Evolutionary conservation across 2,113 vertebrate species (phyloP).

Genomic region (Dendrocopos noguchii): DNA sequence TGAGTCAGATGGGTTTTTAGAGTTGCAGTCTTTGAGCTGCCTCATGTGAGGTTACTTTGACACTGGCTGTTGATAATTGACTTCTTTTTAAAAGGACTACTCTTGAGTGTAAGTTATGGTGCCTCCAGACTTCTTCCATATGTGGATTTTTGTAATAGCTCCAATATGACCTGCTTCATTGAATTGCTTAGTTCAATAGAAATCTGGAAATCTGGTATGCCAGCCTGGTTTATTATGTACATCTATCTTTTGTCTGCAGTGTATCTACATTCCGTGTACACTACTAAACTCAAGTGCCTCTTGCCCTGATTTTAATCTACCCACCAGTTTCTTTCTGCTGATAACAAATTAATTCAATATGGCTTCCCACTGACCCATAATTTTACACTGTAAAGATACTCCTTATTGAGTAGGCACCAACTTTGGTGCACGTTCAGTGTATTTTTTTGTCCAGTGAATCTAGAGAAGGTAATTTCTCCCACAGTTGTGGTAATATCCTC

Average conservation of each 20-base stretch:
- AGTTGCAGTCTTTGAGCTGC: background rate
- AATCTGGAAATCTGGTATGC: constrained; percentile 35
- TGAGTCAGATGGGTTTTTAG: background rate
- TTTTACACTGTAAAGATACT: background rate
- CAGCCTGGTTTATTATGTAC: background rate
- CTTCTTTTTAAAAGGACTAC: background rate
- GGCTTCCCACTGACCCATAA: background rate
- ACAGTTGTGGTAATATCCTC: background rate
- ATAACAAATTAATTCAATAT: constrained; percentile 53
- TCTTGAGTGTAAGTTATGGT: background rate
- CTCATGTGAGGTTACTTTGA: constrained; percentile 1
- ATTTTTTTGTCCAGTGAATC: background rate
- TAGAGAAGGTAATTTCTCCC: constrained; percentile 39
- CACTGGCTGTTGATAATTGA: background rate
- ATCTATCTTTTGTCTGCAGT: background rate
- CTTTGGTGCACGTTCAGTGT: background rate
- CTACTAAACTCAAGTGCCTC: constrained; percentile 29
- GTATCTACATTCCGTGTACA: background rate
- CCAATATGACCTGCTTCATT: constrained; percentile 27
- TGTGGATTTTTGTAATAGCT: constrained; percentile 45
- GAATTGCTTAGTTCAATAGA: background rate
- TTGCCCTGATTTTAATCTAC: constrained; percentile 40
- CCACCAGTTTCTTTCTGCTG: background rate
- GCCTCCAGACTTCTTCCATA: constrained; percentile 25
- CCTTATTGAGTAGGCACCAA: background rate